These are phyloP conservation scores for Drosophila atroscutellata DNA, from an alignment of 2,888 invertebrate genomes.

Conservation along the genomic window DNA sequence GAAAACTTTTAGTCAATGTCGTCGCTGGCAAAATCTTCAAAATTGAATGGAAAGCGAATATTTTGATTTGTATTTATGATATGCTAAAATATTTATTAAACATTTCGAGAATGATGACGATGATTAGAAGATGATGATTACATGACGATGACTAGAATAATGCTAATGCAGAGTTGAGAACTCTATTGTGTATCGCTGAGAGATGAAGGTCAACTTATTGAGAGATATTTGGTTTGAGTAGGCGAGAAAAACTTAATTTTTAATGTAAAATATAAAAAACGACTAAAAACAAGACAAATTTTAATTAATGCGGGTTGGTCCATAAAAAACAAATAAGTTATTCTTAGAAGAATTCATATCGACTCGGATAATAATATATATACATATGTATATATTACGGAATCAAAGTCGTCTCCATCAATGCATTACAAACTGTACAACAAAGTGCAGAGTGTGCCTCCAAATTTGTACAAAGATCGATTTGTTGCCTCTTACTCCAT, in stretches of 20 bases:
- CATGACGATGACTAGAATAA: background rate
- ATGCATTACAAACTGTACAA: background rate
- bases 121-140: background rate
- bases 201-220: background rate
- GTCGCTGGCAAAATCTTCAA: background rate
- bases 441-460: background rate
- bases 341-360: background rate
- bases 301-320: background rate
- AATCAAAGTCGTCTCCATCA: background rate
- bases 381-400: background rate
- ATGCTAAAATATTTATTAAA: background rate
- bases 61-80: conserved; percentile 2
- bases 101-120: background rate
- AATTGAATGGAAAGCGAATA: background rate
- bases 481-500: too few species aligned
- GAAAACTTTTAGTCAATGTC: conserved; percentile 14
- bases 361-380: background rate
- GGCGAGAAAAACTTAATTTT: background rate
- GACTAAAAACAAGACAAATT: background rate
- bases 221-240: background rate
- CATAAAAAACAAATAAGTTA: background rate
- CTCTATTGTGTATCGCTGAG: background rate
- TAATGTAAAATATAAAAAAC: background rate
- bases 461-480: background rate
- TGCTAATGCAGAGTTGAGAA: background rate